A percentile compares a stretch with the other conserved stretches of the same genome.
Evolutionary conservation across 2,113 vertebrate species (phyloP).

Genomic region (Propithecus coquereli): DNA sequence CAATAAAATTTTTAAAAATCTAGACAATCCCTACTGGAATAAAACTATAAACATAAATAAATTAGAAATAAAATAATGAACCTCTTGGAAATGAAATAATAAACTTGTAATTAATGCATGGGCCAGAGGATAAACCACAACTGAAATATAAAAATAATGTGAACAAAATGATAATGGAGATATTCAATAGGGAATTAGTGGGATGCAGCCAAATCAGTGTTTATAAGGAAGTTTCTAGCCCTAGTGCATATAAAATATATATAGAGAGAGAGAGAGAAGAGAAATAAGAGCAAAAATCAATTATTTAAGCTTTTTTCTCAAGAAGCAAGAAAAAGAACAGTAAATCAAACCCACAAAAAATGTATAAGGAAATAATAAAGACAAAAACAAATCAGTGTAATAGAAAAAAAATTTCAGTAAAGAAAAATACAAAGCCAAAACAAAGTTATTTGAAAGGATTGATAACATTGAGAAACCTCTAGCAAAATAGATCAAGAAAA

Average conservation of each 20-base stretch:
- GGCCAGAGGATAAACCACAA: not conserved
- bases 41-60: not conserved
- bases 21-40: not conserved
- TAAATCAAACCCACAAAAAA: not conserved
- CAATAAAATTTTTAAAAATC: not conserved
- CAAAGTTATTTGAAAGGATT: not conserved
- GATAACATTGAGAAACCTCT: not conserved
- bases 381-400: not conserved
- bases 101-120: not conserved
- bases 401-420: not conserved
- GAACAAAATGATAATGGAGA: not conserved
- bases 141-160: not conserved
- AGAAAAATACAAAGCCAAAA: not conserved
- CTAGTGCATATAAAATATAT: not conserved
- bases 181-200: not conserved
- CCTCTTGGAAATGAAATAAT: not conserved
- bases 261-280: not conserved
- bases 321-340: not conserved
- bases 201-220: not conserved
- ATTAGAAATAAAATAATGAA: not conserved
- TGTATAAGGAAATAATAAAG: not conserved
- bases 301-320: not conserved
- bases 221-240: not conserved
- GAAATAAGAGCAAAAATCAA: not conserved
- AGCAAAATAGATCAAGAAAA: not conserved